A percentile compares a stretch with the other conserved stretches of the same genome.
Conservation (phyloP, 2,113 vertebrate species). For the Hippocampus barbouri region DNA sequence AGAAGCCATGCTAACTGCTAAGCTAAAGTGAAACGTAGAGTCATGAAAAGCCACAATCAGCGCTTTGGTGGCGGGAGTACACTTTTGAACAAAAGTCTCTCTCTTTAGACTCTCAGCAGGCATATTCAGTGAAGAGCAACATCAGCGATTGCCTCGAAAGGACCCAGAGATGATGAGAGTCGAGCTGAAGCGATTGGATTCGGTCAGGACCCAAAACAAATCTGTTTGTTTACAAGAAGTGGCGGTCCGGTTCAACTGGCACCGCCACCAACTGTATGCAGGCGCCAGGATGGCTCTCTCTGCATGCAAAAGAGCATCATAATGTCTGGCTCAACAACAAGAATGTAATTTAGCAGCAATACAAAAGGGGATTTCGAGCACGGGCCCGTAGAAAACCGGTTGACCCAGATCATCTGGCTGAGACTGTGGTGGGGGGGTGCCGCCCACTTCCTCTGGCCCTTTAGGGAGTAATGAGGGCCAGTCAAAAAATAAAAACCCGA, state of each 20-base stretch:
- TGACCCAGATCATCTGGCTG: slow-evolving; percentile 31
- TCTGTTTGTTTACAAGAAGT: slow-evolving; percentile 11
- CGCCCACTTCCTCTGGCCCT: slow-evolving; percentile 35
- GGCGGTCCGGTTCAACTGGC: neutral
- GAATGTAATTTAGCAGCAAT: slow-evolving; percentile 41
- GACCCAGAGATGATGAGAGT: slow-evolving; percentile 22
- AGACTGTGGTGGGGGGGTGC: slow-evolving; percentile 6
- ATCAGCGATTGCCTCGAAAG: slow-evolving; percentile 32
- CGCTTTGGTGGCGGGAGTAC: neutral
- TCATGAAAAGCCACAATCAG: neutral
- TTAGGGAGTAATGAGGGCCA: slow-evolving; percentile 49
- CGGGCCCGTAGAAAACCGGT: slow-evolving; percentile 38
- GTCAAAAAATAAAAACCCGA: slow-evolving; percentile 20
- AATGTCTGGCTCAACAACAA: slow-evolving; percentile 19
- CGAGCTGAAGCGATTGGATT: slow-evolving; percentile 20
- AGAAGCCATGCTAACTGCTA: neutral
- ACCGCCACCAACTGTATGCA: slow-evolving; percentile 6
- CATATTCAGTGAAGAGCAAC: neutral
- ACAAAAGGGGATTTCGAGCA: slow-evolving; percentile 45
- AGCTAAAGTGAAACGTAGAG: neutral
- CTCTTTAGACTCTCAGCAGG: neutral
- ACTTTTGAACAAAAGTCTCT: neutral
- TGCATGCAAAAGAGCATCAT: slow-evolving; percentile 29
- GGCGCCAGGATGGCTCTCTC: neutral
- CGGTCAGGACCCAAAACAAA: slow-evolving; percentile 30